A percentile compares a stretch with the other conserved stretches of the same genome.
Conservation (phyloP, 2,797 vertebrate species). For the Enteromius thamalakanensis region DNA sequence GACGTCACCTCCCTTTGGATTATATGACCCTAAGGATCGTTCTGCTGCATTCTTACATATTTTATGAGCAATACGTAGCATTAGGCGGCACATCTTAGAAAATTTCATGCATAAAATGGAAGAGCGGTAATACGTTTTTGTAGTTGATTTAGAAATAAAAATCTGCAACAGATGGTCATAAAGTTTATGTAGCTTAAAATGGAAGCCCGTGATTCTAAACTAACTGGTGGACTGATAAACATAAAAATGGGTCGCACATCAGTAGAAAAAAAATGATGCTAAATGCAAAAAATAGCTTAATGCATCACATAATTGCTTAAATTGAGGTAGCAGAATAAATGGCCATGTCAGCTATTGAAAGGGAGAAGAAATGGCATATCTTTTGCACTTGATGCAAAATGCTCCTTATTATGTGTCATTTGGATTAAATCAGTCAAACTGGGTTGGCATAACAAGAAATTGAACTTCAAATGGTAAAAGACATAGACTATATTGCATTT, state of each 20-base stretch:
- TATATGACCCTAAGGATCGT: background rate
- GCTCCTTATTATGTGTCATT: background rate
- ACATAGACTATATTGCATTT: background rate
- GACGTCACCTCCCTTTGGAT: background rate
- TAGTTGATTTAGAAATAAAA: background rate
- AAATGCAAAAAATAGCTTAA: background rate
- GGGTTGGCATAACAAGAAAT: background rate
- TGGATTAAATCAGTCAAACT: background rate
- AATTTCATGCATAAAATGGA: background rate
- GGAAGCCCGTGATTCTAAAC: background rate
- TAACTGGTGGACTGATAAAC: background rate
- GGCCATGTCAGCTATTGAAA: background rate
- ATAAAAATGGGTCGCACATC: background rate
- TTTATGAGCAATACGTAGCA: background rate
- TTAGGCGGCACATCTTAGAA: background rate
- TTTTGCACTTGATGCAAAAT: background rate
- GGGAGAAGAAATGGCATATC: background rate
- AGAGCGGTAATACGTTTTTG: background rate
- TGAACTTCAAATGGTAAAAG: background rate
- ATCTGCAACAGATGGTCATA: constrained; percentile 17
- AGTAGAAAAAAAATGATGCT: background rate
- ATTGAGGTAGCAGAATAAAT: background rate
- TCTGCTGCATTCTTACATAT: background rate
- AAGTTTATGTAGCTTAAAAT: background rate
- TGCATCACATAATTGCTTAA: background rate